Percentiles rank a stretch among this genome's conserved stretches.
Conservation (phyloP, 2,797 vertebrate species). For the Vespertilio murinus region DNA sequence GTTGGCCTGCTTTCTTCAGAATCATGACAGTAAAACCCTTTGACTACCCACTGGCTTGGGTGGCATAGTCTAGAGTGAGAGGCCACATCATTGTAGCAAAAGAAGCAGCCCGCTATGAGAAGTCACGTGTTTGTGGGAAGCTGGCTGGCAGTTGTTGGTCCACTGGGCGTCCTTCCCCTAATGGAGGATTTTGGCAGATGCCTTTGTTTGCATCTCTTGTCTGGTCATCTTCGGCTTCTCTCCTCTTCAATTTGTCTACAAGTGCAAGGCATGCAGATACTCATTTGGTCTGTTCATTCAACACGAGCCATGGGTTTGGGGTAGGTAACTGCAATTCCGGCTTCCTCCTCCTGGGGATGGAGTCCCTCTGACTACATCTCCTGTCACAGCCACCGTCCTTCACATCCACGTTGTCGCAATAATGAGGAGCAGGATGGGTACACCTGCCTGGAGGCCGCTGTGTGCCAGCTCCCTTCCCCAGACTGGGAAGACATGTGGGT, state of each 20-base stretch:
- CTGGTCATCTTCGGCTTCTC: not conserved
- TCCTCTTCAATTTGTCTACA: conserved; percentile 69
- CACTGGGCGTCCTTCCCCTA: not conserved
- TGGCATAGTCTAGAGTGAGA: not conserved
- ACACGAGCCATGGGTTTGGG: conserved; percentile 74
- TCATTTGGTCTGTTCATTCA: conserved; percentile 80
- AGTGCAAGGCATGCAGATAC: conserved; percentile 73
- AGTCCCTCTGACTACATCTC: conserved; percentile 42
- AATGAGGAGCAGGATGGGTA: not conserved
- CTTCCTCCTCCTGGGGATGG: conserved; percentile 67
- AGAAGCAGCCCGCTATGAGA: not conserved
- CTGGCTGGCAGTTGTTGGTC: not conserved
- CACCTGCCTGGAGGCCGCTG: not conserved
- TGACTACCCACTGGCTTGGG: not conserved
- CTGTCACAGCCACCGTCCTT: not conserved
- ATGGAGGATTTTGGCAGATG: fast-evolving
- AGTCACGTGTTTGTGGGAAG: not conserved
- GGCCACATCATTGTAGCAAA: not conserved
- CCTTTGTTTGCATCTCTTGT: not conserved
- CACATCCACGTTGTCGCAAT: not conserved
- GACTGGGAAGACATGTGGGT: not conserved
- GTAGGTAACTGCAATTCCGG: conserved; percentile 78
- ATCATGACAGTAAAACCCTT: not conserved
- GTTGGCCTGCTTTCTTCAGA: not conserved
- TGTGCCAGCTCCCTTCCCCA: not conserved